These are phyloP conservation scores for Tetrapedia diversipes DNA, from an alignment of 2,888 invertebrate species.

Conservation along the genomic window DNA sequence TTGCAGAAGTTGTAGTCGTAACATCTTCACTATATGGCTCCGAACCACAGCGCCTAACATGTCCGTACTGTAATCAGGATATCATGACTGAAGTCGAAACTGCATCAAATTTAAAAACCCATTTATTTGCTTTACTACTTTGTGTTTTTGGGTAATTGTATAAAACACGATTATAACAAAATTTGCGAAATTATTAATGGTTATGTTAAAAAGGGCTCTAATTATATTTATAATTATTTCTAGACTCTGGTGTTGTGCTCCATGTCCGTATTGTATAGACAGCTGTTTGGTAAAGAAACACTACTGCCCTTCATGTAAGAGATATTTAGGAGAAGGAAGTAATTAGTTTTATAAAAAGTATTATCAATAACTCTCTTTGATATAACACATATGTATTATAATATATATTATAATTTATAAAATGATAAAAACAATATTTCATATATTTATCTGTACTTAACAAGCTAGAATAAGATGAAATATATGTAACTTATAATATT, in stretches of 20 bases:
- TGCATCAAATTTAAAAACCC: constrained; percentile 83
- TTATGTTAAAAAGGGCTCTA: neutral
- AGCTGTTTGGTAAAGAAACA: constrained; percentile 82
- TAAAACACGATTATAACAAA: neutral
- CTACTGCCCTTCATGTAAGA: constrained; percentile 83
- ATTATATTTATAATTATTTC: constrained; percentile 37
- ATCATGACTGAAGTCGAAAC: constrained; percentile 81
- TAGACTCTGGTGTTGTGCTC: constrained; percentile 83
- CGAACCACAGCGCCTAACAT: constrained; percentile 79
- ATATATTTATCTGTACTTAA: neutral
- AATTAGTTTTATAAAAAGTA: constrained; percentile 60
- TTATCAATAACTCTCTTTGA: neutral
- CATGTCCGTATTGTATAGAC: constrained; percentile 83
- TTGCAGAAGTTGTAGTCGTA: constrained; percentile 67
- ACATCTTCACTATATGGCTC: constrained; percentile 75
- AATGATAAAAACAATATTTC: neutral
- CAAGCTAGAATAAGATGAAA: neutral
- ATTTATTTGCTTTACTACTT: constrained; percentile 83
- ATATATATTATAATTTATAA: neutral
- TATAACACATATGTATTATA: neutral
- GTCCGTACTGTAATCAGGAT: constrained; percentile 83
- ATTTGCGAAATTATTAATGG: neutral
- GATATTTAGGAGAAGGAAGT: constrained; percentile 81
- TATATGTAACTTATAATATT: neutral
- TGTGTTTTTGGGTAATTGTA: constrained; percentile 82